Conservation (phyloP, 2,888 invertebrate species). For the Nomada flava region DNA sequence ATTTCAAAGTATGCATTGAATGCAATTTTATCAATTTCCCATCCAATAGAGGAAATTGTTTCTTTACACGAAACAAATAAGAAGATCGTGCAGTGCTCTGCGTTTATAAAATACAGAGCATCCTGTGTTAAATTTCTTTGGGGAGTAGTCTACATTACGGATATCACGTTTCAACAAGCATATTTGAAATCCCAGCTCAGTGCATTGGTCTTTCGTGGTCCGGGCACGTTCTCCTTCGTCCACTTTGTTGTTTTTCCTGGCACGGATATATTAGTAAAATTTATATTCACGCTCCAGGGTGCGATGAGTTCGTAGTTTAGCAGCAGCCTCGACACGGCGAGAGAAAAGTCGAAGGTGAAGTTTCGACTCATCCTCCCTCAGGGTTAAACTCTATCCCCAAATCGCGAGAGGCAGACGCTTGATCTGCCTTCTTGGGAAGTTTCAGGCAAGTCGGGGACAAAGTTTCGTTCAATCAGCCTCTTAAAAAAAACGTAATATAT, state of each 20-base stretch:
- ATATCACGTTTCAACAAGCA: constrained; percentile 10
- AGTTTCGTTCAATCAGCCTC: too few relatives aligned
- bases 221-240: constrained; percentile 22
- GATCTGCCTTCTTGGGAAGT: not conserved
- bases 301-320: constrained; percentile 5
- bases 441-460: not conserved
- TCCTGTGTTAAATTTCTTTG: not conserved
- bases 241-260: not conserved
- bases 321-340: not conserved
- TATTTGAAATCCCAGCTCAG: not conserved
- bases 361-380: not conserved
- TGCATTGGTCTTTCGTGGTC: constrained; percentile 19
- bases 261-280: constrained; percentile 15
- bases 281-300: constrained; percentile 30
- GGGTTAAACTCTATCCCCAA: not conserved
- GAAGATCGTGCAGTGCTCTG: not conserved
- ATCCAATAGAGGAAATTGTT: too few relatives aligned
- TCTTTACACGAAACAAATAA: not conserved
- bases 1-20: not conserved
- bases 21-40: not conserved
- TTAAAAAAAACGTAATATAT: too few relatives aligned
- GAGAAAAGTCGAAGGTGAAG: not conserved
- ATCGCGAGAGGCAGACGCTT: not conserved
- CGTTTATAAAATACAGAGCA: not conserved
- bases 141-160: not conserved